Base-by-base conservation (phyloP, 2,797 vertebrate species). In the Myripristis jacobus region DNA sequence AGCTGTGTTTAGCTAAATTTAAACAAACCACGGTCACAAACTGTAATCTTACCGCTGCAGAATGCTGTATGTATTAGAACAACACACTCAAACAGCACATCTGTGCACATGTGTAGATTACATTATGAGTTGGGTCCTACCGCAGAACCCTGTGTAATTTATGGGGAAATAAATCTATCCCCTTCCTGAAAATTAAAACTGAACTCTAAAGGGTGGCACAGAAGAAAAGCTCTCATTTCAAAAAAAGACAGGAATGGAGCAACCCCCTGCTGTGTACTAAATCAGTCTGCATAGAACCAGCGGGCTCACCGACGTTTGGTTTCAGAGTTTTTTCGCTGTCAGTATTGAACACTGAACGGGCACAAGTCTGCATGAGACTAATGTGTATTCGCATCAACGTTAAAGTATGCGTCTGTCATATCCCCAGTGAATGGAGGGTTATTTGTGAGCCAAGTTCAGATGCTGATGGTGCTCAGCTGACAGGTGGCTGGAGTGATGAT, bases 161-260 rank as follows among this genome's bases (percentile, higher is more conserved):
- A 94, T 88, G 87, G 80, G 88, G 70, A 77, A 90, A 91, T 93
- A 91, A 92, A 92, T 91, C 83, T 81, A 80, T 85, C 88, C 83
- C 80, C 86, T 88, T 92, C 88, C 91, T 92, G 88, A 89, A 89
- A 87, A 85, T 86, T 83, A 91, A 91, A 90, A 77, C 76, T 74
- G 68, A 87, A 85, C 83, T 88, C 87, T 84, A 84, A 90, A 90
- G 83, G 85, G 87, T 92, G 91, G 92, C 90, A 92, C 87, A 89
- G 67, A 86, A 88, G 78, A 91, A 87, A 91, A 74, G 74, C 72
- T 90, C 85, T 81, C 44, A 36, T 88, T 89, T 79, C 9, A 80
- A 79, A 86, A 70, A 70, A 76, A 31, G 56, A 57, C 65, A 58
- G 63, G 66, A 78, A 73, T 44, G 72, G 64, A 83, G 62, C 2